Evolutionary conservation across 2,113 vertebrate genomes (phyloP), one percentile per base, ranked within the genome.

Genomic region (Pagrus major): DNA sequence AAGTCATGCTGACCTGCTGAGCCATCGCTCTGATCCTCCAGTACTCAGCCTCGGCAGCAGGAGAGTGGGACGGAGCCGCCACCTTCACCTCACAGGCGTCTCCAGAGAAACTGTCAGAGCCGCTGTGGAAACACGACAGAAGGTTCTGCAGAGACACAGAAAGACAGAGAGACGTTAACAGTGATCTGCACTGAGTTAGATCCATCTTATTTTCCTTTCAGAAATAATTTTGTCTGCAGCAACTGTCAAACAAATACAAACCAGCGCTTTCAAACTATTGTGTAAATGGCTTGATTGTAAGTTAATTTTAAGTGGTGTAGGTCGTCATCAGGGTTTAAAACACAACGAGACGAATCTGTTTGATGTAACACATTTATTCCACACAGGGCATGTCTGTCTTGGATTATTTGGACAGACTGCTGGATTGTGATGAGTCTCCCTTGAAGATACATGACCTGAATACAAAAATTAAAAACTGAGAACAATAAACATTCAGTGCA

Each of bases 71-170:
- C 0, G 98, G 97, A 0, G 98, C 98, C 0, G 98, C 98, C 61
- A 99, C 97, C 88, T 99, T 97, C 84, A 99, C 98, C 91, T 99
- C 97, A 80, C 98, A 99, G 67, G 97, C 98, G 42, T 99, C 98
- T 47, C 97, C 96, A 0, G 95, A 96, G 64, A 98, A 97, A 90
- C 96, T 97, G 90, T 99, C 97, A 0, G 97, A 96, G 14, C 97
- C 96, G 1, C 97, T 97, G 74, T 96, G 97, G 88, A 99, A 99
- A 91, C 97, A 99, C 11, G 96, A 96, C 73, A 99, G 93, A 15
- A 99, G 95, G 90, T 98, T 98, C 98, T 99, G 75, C 0, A 10
- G 37, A 18, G 37, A 27, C 37, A 15, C 10, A 23, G 58, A 21
- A 1, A 58, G 16, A 59, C 8, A 20, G 12, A 3, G 27, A 31